These are phyloP conservation scores for Himalopsyche kuldschensis DNA, from an alignment of 2,888 invertebrate species.

Conservation along the genomic window DNA sequence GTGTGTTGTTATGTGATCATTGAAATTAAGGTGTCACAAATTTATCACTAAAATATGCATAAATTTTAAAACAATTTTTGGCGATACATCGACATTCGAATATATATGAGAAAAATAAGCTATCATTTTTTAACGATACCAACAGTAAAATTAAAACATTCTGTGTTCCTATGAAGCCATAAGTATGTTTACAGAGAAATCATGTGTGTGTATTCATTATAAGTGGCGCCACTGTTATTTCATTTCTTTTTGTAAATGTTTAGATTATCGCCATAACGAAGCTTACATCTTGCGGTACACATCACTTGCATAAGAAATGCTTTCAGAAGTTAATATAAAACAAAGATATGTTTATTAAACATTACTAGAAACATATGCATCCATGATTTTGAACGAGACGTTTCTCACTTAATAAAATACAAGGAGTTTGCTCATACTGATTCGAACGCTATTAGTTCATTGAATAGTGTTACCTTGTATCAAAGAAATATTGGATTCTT, in stretches of 20 bases:
- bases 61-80: too few species aligned
- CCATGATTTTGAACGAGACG: slow-evolving; percentile 8
- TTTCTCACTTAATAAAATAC: not conserved
- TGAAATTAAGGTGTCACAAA: too few species aligned
- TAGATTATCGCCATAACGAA: not conserved
- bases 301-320: not conserved
- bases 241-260: not conserved
- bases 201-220: not conserved
- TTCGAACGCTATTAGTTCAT: too few species aligned
- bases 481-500: too few species aligned
- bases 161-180: not conserved
- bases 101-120: too few species aligned
- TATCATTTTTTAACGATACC: too few species aligned
- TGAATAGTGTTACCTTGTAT: too few species aligned
- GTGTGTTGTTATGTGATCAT: too few species aligned
- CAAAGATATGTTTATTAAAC: slow-evolving; percentile 36
- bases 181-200: not conserved
- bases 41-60: too few species aligned
- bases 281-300: not conserved
- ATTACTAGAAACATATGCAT: slow-evolving; percentile 35
- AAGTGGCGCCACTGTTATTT: not conserved
- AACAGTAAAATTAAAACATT: too few species aligned
- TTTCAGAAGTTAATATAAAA: slow-evolving; percentile 27
- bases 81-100: too few species aligned
- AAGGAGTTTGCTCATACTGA: too few species aligned